These are phyloP conservation scores for Rallus limicola DNA, from an alignment of 2,113 vertebrate genomes.

Conservation along the genomic window DNA sequence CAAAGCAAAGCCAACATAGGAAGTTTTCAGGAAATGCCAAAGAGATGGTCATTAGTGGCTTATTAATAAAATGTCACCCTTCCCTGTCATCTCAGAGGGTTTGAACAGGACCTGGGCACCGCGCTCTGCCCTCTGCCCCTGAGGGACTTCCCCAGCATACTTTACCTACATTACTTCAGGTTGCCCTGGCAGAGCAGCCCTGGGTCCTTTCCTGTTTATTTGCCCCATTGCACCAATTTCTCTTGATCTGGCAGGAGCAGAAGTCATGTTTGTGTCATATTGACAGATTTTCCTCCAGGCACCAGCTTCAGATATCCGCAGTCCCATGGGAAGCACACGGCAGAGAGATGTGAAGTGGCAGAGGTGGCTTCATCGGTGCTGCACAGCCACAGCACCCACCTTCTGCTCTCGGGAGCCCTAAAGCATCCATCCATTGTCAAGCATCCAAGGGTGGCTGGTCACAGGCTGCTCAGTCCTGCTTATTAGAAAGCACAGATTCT, in stretches of 20 bases:
- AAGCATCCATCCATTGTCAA: background rate
- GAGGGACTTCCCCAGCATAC: background rate
- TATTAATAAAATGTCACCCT: background rate
- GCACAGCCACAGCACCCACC: background rate
- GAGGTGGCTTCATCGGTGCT: background rate
- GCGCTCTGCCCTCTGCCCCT: background rate
- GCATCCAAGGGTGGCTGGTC: background rate
- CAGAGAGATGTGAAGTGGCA: fast-evolving
- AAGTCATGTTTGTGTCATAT: fast-evolving
- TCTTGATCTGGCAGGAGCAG: background rate
- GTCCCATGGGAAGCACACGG: fast-evolving
- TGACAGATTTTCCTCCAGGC: background rate
- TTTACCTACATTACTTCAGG: background rate
- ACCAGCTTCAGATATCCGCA: background rate
- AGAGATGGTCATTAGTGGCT: slow-evolving; percentile 3
- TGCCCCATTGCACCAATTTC: background rate
- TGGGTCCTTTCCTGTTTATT: background rate
- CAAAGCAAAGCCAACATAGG: background rate
- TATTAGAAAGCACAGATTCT: background rate
- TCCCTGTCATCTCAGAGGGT: background rate
- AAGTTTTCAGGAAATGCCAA: slow-evolving; percentile 21
- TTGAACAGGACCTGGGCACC: background rate
- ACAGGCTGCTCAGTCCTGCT: background rate
- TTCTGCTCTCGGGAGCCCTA: background rate
- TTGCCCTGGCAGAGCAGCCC: background rate